Evolutionary conservation across 2,888 invertebrate species (phyloP).

Genomic region (Rhaphigaster nebulosa): DNA sequence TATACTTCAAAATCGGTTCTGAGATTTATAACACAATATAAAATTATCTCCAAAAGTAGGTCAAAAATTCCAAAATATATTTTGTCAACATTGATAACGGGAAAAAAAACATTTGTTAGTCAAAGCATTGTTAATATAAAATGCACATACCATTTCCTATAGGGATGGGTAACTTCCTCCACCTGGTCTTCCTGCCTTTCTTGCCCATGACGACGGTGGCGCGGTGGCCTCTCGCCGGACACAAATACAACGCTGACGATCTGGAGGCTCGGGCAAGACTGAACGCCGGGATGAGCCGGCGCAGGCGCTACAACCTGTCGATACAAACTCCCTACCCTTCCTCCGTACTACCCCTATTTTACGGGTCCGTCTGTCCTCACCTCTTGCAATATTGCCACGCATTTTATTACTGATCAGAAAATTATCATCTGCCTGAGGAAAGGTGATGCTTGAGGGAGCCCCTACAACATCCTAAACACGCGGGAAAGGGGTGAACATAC

Average conservation of each 20-base stretch:
- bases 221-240: slow-evolving; percentile 25
- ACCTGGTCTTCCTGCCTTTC: slow-evolving; percentile 75
- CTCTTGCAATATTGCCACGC: not conserved
- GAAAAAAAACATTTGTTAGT: not conserved
- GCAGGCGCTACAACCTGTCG: slow-evolving; percentile 53
- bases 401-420: not conserved
- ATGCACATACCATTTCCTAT: slow-evolving; percentile 69
- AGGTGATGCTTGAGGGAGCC: too few species aligned
- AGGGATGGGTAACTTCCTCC: slow-evolving; percentile 75
- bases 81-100: not conserved
- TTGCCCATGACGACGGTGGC: slow-evolving; percentile 71
- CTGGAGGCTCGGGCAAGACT: slow-evolving; percentile 41
- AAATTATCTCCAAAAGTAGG: not conserved
- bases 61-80: not conserved
- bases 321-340: slow-evolving; percentile 52
- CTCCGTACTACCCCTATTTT: not conserved
- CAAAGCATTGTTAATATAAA: not conserved
- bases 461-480: too few species aligned
- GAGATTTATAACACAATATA: not conserved
- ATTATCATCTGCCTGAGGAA: not conserved
- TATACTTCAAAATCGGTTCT: not conserved
- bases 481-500: too few species aligned
- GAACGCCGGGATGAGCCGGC: not conserved
- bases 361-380: not conserved
- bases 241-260: not conserved